A percentile compares a stretch with the other conserved stretches of the same genome.
Evolutionary conservation across 53 echinoderm and acorn worm species (phyloP).

Genomic region (Patiria pectinifera): DNA sequence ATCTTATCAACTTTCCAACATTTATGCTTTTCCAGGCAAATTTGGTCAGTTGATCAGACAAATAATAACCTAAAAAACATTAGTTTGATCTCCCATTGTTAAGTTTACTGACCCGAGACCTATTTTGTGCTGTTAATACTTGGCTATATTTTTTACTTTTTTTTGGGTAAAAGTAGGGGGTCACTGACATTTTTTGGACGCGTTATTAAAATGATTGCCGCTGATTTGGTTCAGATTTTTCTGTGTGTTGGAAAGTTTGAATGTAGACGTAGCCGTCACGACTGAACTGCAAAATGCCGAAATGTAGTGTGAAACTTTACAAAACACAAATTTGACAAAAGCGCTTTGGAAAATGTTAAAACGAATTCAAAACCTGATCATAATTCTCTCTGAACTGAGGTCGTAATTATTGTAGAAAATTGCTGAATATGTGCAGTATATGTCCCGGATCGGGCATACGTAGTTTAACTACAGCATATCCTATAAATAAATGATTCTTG

Average conservation of each 20-base stretch:
- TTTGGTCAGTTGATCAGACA: background rate
- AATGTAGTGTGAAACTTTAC: conserved; percentile 3
- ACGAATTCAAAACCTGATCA: background rate
- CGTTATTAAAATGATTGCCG: background rate
- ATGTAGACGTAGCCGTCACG: conserved; percentile 20
- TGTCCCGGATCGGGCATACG: conserved; percentile 31
- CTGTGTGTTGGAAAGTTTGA: conserved; percentile 47
- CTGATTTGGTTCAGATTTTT: background rate
- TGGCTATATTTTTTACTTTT: background rate
- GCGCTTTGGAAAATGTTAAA: background rate
- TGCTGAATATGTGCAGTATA: conserved; percentile 67
- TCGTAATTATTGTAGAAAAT: conserved; percentile 43
- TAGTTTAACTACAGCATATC: conserved; percentile 62
- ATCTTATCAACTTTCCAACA: too few species aligned
- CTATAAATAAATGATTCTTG: conserved; percentile 34
- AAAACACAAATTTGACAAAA: conserved; percentile 1
- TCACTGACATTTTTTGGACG: background rate
- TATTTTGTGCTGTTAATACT: conserved; percentile 8
- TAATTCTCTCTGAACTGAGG: background rate
- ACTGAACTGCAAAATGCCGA: background rate
- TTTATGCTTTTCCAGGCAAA: background rate
- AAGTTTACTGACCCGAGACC: background rate
- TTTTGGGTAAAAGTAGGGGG: background rate
- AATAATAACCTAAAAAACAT: background rate
- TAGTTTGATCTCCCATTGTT: background rate